Evolutionary conservation across 30 jellyfish, hydroid and myxozoan genomes (phyloP), one percentile per base, ranked within the genome.

Genomic region (Morbakka virulenta): DNA sequence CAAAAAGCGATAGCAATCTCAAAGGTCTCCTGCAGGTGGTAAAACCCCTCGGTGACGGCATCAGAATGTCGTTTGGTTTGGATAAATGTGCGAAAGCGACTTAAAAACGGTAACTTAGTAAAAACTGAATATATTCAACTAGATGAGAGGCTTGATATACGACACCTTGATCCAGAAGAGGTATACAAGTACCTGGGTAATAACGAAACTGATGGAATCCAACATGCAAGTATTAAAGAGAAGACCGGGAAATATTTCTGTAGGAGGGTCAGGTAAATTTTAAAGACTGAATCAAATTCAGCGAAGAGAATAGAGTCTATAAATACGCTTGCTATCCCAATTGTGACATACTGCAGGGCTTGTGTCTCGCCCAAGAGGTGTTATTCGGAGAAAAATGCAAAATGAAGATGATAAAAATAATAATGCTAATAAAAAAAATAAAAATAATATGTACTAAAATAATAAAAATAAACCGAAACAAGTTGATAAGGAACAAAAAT

Each of bases 71-170:
- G 69, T 67, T 68, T 69, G 85, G 85, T 2, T 23, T 80, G 34
- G 85, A 67, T 0, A 80, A 51, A 27, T 80, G 79, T 35, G 85
- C 91, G 2, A 67, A 67, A 50, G 69, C 78, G 3, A 52, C 78
- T 47, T 17, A 67, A 28, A 20, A 12, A 47, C 13, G 76, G 84
- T 12, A 48, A 50, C 48, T 13, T 79, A 23, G 64, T 2, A n/a
- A 35, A 29, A 0, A 47, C 34, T 6, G 13, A 28, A 2, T 22
- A 49, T 9, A 29, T 79, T 27, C 17, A 13, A 3, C 61, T 76
- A 6, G 67, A 32, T 4, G 69, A 2, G 11, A 61, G 34, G 20
- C 14, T 25, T 1, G 48, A 22, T 2, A 36, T 79, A 22, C 65
- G 50, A 47, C 82, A 79, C 47, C 30, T 52, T 11, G 85, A 74